Percentiles rank a stretch among this genome's conserved stretches.
These are phyloP conservation scores for Copidosoma aretas DNA, from an alignment of 2,888 invertebrate species.

Conservation along the genomic window DNA sequence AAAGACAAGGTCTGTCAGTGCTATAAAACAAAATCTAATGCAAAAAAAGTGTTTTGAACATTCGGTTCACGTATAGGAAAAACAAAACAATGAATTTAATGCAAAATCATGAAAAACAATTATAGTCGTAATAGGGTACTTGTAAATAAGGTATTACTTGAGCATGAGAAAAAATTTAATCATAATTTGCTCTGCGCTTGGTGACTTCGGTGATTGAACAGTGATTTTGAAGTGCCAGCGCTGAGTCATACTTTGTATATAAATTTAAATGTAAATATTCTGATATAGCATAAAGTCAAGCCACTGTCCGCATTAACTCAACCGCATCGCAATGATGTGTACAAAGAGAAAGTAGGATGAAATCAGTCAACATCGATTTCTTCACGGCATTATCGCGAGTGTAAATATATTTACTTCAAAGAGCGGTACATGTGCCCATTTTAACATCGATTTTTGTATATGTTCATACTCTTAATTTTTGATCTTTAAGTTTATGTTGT, in stretches of 20 bases:
- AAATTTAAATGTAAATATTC: conserved; percentile 61
- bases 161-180: conserved; percentile 51
- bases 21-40: conserved; percentile 35
- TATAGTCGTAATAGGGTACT: conserved; percentile 55
- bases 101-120: conserved; percentile 45
- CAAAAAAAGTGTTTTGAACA: neutral
- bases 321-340: conserved; percentile 11
- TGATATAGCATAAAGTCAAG: conserved; percentile 57
- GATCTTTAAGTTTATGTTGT: conserved; percentile 16
- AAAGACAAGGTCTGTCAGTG: conserved; percentile 41
- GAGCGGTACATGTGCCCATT: conserved; percentile 19
- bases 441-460: conserved; percentile 39
- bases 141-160: conserved; percentile 59
- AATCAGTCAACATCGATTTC: conserved; percentile 25
- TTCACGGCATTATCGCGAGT: conserved; percentile 26
- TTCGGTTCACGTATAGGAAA: neutral
- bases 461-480: conserved; percentile 32
- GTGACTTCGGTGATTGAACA: conserved; percentile 55
- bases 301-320: conserved; percentile 47
- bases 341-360: conserved; percentile 19
- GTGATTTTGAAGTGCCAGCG: conserved; percentile 56
- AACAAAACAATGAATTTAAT: conserved; percentile 25
- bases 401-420: conserved; percentile 22
- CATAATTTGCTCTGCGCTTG: conserved; percentile 49
- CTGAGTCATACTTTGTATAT: conserved; percentile 62